Conservation (phyloP, 1,140 invertebrate genomes). For the Hermetia illucens region DNA sequence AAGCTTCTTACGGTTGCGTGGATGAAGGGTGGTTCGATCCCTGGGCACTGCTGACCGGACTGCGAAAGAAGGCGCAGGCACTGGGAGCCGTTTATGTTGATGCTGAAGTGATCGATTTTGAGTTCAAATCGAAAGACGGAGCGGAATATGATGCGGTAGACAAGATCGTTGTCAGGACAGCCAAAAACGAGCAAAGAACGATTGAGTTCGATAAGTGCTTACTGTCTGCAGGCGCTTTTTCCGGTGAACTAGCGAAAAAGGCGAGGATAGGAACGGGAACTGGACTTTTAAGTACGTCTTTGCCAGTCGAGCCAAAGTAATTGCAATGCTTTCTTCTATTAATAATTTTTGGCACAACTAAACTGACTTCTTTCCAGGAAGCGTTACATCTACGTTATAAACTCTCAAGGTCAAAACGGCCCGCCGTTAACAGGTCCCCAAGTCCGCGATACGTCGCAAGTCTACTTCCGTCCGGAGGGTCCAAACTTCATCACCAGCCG, state of each 20-base stretch:
- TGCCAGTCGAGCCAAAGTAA: slow-evolving; percentile 77
- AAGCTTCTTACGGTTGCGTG: slow-evolving; percentile 50
- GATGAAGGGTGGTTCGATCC: slow-evolving; percentile 80
- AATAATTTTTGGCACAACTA: too few relatives aligned
- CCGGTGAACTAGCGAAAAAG: slow-evolving; percentile 60
- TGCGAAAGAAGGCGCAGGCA: slow-evolving; percentile 61
- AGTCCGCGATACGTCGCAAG: too few relatives aligned
- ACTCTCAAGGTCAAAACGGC: too few relatives aligned
- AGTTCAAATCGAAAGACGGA: slow-evolving; percentile 37
- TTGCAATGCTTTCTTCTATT: too few relatives aligned
- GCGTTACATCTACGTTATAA: too few relatives aligned
- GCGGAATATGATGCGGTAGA: slow-evolving; percentile 36
- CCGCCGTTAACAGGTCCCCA: too few relatives aligned
- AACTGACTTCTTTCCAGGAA: too few relatives aligned
- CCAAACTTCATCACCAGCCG: too few relatives aligned
- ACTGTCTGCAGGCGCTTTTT: slow-evolving; percentile 69
- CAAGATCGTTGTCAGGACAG: slow-evolving; percentile 43
- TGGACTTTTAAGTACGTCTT: slow-evolving; percentile 48
- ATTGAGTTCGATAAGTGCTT: slow-evolving; percentile 60
- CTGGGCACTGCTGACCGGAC: slow-evolving; percentile 59
- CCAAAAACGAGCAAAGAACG: slow-evolving; percentile 41
- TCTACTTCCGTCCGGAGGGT: too few relatives aligned
- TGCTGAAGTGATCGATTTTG: slow-evolving; percentile 65
- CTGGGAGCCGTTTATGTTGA: slow-evolving; percentile 64
- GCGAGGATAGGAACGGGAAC: slow-evolving; percentile 56